Conservation (phyloP, 1,140 invertebrate species). For the Leptinotarsa undecemlineata region DNA sequence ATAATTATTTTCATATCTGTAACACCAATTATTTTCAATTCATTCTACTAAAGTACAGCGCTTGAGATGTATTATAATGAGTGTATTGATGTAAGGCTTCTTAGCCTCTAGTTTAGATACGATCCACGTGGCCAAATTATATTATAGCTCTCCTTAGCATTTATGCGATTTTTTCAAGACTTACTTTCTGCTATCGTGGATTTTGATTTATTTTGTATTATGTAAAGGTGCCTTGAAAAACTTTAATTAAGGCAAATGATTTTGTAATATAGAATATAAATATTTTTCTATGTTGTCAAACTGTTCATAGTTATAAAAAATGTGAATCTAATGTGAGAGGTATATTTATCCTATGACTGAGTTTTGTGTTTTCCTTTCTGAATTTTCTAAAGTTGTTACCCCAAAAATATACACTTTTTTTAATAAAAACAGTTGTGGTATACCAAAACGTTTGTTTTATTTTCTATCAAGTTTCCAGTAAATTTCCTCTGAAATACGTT, state of each 20-base stretch:
- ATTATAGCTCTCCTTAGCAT: constrained; percentile 39
- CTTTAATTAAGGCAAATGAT: constrained; percentile 54
- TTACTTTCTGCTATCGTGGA: constrained; percentile 43
- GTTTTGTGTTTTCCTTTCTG: constrained; percentile 46
- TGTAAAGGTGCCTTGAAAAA: constrained; percentile 54
- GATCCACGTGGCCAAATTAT: constrained; percentile 52
- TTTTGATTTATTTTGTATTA: constrained; percentile 48
- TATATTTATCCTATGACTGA: constrained; percentile 50
- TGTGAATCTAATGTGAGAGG: constrained; percentile 49
- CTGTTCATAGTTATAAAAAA: constrained; percentile 51
- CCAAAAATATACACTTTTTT: constrained; percentile 46
- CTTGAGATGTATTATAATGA: constrained; percentile 45
- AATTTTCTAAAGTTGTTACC: constrained; percentile 49
- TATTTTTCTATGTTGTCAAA: constrained; percentile 59
- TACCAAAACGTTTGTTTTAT: not conserved
- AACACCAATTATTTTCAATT: too few species aligned
- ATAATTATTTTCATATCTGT: too few species aligned
- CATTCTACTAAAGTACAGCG: constrained; percentile 16
- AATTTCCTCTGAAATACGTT: not conserved
- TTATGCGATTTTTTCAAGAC: constrained; percentile 31
- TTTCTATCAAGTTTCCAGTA: not conserved
- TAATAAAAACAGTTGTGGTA: constrained; percentile 41
- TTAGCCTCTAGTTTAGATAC: constrained; percentile 50
- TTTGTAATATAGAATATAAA: constrained; percentile 56
- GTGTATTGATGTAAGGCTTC: constrained; percentile 51